A percentile compares a stretch with the other conserved stretches of the same genome.
phyloP scores from a whole-genome alignment of 2,888 invertebrate genomes.

The Eristalinus sepulchralis region DNA sequence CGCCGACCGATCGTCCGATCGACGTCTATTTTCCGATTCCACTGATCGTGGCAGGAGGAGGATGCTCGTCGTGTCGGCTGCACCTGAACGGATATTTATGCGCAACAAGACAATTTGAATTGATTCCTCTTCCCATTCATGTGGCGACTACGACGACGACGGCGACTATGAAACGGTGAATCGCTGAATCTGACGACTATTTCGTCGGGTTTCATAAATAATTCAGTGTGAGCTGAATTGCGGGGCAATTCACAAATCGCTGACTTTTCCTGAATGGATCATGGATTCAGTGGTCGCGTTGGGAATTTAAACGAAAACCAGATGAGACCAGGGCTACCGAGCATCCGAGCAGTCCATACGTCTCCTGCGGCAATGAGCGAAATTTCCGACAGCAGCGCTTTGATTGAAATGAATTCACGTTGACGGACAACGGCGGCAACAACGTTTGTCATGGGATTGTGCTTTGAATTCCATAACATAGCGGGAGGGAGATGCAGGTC shows the following conservation, averaged over 20 bases:
- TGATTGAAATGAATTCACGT: slow-evolving; percentile 58
- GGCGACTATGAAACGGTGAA: slow-evolving; percentile 11
- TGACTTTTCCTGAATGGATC: slow-evolving; percentile 42
- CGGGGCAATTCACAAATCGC: slow-evolving; percentile 48
- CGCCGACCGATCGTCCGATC: not conserved
- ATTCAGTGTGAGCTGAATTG: slow-evolving; percentile 61
- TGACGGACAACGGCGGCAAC: slow-evolving; percentile 49
- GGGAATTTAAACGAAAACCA: slow-evolving; percentile 48
- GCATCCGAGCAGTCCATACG: not conserved
- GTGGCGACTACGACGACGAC: slow-evolving; percentile 9
- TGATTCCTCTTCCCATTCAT: slow-evolving; percentile 38
- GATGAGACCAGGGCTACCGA: not conserved
- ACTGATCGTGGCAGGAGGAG: slow-evolving; percentile 14
- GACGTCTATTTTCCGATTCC: not conserved
- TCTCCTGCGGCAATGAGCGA: slow-evolving; percentile 14
- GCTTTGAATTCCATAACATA: slow-evolving; percentile 53
- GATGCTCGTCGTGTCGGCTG: slow-evolving; percentile 39
- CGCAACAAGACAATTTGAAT: slow-evolving; percentile 63
- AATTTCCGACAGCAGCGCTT: slow-evolving; percentile 54
- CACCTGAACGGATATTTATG: slow-evolving; percentile 48
- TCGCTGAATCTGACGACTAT: slow-evolving; percentile 12
- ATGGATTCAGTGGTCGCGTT: slow-evolving; percentile 5
- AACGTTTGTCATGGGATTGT: slow-evolving; percentile 54
- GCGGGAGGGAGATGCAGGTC: not conserved
- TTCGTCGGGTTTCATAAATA: slow-evolving; percentile 50